Evolutionary conservation across 2,888 invertebrate genomes (phyloP), one percentile per base, ranked within the genome.

Genomic region (Sesia apiformis): DNA sequence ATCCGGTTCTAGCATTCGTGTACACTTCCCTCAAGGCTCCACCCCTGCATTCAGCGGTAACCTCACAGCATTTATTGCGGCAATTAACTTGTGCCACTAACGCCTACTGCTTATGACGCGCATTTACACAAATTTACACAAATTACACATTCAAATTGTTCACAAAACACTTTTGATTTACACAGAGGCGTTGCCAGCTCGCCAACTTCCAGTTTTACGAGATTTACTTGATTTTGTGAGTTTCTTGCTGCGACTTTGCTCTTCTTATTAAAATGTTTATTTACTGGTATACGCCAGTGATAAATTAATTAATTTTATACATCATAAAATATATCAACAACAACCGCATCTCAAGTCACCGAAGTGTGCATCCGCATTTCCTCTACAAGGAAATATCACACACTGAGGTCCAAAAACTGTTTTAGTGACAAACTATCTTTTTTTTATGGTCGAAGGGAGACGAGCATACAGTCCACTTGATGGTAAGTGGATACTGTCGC

Each of bases 71-170:
- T 61, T 51, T 57, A 54, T 55, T 57, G 58, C 53, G 58, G 40
- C 58, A 23, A 38, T 39, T 50, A 38, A 39, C 50, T 50, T 38
- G 39, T 50, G 5, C 40, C 40, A 51, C 53, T 51, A 39, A n/a
- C 53, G 43, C 43, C 50, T 38, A 38, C 51, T 66, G 66, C 63
- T 71, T 68, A 65, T 65, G 62, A 62, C 58, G 50, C 38, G n/a
- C 23, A 46, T 46, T 46, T 46, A 46, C 54, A 61, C 60, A 62
- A 62, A 63, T 64, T 72, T 67, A 62, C 60, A 61, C 62, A 66
- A 76, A 78, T 79, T 80, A 75, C 73, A 67, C 70, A 78, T 72
- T 75, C 79, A 79, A 76, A 81, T 81, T 70, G 64, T 61, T 61
- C 60, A 64, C 67, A 65, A 74, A 75, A 70, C 71, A 77, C 72